These are phyloP conservation scores for Dioctria linearis DNA, from an alignment of 2,888 invertebrate genomes.

Conservation along the genomic window DNA sequence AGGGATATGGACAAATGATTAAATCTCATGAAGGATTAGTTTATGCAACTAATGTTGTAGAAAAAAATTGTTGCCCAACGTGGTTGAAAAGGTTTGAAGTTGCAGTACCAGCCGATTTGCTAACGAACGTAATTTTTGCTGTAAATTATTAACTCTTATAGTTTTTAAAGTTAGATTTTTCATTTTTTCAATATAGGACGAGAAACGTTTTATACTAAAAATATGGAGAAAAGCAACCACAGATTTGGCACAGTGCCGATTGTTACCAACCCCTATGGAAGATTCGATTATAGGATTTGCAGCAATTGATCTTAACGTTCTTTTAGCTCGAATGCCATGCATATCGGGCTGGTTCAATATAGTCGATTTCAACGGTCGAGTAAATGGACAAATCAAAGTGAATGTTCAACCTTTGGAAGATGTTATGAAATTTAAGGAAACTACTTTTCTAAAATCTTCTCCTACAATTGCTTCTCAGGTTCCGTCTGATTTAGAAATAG, in stretches of 20 bases:
- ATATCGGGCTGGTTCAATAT: conserved; percentile 78
- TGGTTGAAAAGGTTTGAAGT: conserved; percentile 75
- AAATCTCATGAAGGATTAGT: conserved; percentile 70
- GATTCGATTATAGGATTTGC: conserved; percentile 77
- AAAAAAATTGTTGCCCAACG: conserved; percentile 73
- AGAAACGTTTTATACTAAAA: conserved; percentile 75
- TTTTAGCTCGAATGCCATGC: conserved; percentile 71
- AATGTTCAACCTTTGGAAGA: conserved; percentile 74
- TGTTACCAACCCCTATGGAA: conserved; percentile 72
- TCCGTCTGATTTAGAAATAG: conserved; percentile 58
- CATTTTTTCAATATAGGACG: conserved; percentile 68
- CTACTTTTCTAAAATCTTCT: not conserved
- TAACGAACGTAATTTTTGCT: conserved; percentile 72
- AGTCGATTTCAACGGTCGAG: conserved; percentile 74
- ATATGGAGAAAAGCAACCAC: conserved; percentile 74
- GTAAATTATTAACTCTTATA: not conserved
- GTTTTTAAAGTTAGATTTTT: not conserved
- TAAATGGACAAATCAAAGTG: conserved; percentile 77
- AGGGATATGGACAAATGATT: conserved; percentile 63
- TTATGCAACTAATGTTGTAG: conserved; percentile 72
- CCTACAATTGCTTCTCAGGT: conserved; percentile 47
- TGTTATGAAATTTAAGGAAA: conserved; percentile 56
- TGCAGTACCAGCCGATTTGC: conserved; percentile 71
- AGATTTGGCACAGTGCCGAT: conserved; percentile 66
- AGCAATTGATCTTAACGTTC: conserved; percentile 74